Evolutionary conservation across 2,888 invertebrate species (phyloP), one percentile per base, ranked within the genome.

Genomic region (Phortica okadai): DNA sequence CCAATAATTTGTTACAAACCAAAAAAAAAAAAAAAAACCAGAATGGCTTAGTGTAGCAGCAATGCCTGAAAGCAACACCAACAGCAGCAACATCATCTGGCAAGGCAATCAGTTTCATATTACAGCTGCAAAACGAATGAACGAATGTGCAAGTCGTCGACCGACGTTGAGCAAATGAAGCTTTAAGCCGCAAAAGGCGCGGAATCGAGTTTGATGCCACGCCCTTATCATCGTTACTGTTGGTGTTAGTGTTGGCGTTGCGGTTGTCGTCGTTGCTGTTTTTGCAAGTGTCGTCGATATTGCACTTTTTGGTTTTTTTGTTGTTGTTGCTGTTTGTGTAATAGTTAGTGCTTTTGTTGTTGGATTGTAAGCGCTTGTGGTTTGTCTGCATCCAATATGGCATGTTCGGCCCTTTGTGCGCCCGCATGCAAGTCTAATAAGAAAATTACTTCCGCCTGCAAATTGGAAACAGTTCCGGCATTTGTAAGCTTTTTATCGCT

Each of bases 361-460:
- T 50, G 41, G 56, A n/a, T 56, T 69, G 69, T 50, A 11, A 25
- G 4, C 56, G 50, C 25, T 42, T 72, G 70, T 25, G 45, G 44
- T 69, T 72, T 72, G 70, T 54, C 70, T 33, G 54, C 21, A 54
- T 16, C 3, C 70, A 33, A 25, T 33, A 21, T 33, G 11, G 41
- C 64, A 14, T 14, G 14, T 64, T 10, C 64, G 14, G 16, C 16
- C 45, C n/a, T 69, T 16, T 44, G 16, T 21, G 62, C 25, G 25
- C 62, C 62, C 62, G 80, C 74, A 77, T 82, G 83, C 84, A 88
- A 86, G 86, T 87, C 87, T 89, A 89, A 89, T 89, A 89, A 88
- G 89, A 87, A 89, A 89, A 89, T 89, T 88, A 88, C 88, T 89
- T 89, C 89, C 89, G 89, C 85, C 86, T 84, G 88, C 89, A 89